phyloP scores from a whole-genome alignment of 2,113 vertebrate genomes.

The Galemys pyrenaicus region DNA sequence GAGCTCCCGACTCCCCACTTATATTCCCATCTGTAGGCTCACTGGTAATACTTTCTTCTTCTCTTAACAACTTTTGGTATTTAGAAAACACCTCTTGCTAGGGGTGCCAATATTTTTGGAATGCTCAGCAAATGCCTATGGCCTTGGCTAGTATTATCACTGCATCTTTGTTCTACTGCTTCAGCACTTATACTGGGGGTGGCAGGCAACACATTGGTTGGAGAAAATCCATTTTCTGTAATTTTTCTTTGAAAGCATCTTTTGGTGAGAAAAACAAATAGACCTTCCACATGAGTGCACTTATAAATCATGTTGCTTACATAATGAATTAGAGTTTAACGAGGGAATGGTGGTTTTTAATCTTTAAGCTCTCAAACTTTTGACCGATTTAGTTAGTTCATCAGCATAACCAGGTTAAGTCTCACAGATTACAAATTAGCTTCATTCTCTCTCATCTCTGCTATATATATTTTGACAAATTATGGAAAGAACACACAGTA shows the following conservation, averaged over 20 bases:
- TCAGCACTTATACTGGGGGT: conserved; percentile 40
- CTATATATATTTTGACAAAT: conserved; percentile 85
- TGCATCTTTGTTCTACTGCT: conserved; percentile 44
- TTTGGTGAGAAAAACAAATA: conserved; percentile 73
- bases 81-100: conserved; percentile 78
- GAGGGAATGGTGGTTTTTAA: conserved; percentile 64
- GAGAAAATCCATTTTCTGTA: conserved; percentile 76
- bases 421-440: conserved; percentile 85
- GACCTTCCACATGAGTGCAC: conserved; percentile 52
- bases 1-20: conserved; percentile 51
- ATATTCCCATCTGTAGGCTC: conserved; percentile 66
- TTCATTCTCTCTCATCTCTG: conserved; percentile 76
- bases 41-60: conserved; percentile 67
- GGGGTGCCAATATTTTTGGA: conserved; percentile 73
- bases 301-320: conserved; percentile 69
- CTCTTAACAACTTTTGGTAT: conserved; percentile 71
- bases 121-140: conserved; percentile 56
- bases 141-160: conserved; percentile 51
- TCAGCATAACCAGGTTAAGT: conserved; percentile 83
- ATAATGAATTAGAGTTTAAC: conserved; percentile 70
- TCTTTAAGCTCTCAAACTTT: conserved; percentile 77
- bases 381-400: conserved; percentile 75
- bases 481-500: conserved; percentile 84
- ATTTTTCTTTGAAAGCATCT: conserved; percentile 74
- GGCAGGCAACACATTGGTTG: conserved; percentile 73